Percentiles rank a stretch among this genome's conserved stretches.
These are phyloP conservation scores for Harpalus rufipes DNA, from an alignment of 2,888 invertebrate genomes.

Conservation along the genomic window DNA sequence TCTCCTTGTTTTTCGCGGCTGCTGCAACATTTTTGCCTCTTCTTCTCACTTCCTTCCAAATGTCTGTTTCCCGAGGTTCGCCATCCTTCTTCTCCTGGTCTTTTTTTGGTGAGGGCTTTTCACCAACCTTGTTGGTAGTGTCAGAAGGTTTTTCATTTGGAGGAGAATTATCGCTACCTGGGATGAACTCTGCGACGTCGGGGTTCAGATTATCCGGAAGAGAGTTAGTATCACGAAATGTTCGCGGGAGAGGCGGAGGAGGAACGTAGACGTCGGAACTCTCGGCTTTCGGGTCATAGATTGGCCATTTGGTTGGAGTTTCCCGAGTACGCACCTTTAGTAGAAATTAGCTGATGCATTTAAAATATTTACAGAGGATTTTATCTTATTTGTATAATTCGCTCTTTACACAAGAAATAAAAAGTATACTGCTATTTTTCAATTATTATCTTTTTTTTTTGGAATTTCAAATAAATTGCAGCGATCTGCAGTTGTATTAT, in stretches of 20 bases:
- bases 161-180: slow-evolving; percentile 73
- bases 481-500: no score
- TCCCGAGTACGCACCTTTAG: slow-evolving; percentile 88
- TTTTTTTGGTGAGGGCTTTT: slow-evolving; percentile 51
- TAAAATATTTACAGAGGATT: no score
- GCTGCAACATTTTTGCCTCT: slow-evolving; percentile 69
- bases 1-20: slow-evolving; percentile 74
- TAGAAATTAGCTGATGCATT: background rate
- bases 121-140: slow-evolving; percentile 23
- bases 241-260: slow-evolving; percentile 85
- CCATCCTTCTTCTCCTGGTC: slow-evolving; percentile 28
- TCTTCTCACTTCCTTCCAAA: slow-evolving; percentile 81
- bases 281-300: slow-evolving; percentile 74
- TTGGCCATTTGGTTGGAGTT: slow-evolving; percentile 94
- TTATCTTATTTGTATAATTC: no score
- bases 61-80: slow-evolving; percentile 72
- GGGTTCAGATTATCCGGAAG: slow-evolving; percentile 86
- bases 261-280: slow-evolving; percentile 83
- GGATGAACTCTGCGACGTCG: slow-evolving; percentile 92
- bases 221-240: slow-evolving; percentile 75
- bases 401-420: no score
- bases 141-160: slow-evolving; percentile 40
- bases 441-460: no score
- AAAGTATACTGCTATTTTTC: no score
- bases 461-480: no score